Base-by-base conservation (phyloP, 1,140 invertebrate species). In the Mesaphorura yosii region DNA sequence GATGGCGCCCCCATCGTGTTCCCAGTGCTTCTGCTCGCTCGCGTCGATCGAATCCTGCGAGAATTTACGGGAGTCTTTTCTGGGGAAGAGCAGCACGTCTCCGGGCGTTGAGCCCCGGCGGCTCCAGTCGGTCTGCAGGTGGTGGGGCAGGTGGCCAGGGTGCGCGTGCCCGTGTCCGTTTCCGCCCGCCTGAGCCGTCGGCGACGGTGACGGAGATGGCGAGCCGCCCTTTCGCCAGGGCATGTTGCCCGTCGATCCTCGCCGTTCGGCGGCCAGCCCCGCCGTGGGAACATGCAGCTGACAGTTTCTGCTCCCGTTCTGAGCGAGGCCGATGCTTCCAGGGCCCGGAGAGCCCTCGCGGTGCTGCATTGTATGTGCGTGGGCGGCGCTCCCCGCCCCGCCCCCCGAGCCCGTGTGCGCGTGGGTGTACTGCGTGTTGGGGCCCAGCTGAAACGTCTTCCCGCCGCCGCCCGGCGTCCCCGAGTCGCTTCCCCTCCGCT, bases 11-110 rank as follows among this genome's bases (percentile, higher is more conserved):
- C 48, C 39, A 23, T 41, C 51, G 28, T 31, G 28, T 15, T 37
- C 50, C 61, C 61, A 59, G 0, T 46, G 2, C 39, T 58, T 57
- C 3, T 38, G 15, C 48, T 57, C 51, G 51, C 57, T 60, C 14
- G 63, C 26, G 20, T 64, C 63, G 44, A 64, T 60, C 10, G 63
- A 64, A 44, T 64, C 63, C n/a, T 57, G 59, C 1, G 63, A 64
- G 37, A 64, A 64, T 47, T 63, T 64, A 23, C 63, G 37, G 1
- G 60, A 60, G 28, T 59, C 57, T 37, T 53, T 51, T 12, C 26
- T 55, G 6, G 57, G 57, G 34, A 57, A 55, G 0, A 59, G 10
- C 10, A 55, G 45, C 5, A 59, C 29, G 22, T 63, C 61, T 40
- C 61, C 61, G 12, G 61, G 61, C n/a, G 57, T 63, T 3, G 57